phyloP scores from a whole-genome alignment of 2,888 invertebrate genomes.

The Apodemia mormo region DNA sequence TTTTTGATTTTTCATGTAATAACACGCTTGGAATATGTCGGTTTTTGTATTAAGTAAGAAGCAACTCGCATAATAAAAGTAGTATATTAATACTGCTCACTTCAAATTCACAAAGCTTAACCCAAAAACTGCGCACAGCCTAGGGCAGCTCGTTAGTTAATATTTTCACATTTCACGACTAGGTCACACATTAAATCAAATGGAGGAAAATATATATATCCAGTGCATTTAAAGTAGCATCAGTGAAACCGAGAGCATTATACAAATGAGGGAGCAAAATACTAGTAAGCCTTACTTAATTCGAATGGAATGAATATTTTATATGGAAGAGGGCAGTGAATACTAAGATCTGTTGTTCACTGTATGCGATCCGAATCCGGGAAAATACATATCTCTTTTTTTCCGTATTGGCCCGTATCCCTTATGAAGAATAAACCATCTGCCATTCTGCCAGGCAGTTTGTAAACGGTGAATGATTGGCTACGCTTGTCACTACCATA shows the following conservation, averaged over 20 bases:
- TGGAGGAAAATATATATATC: constrained; percentile 29
- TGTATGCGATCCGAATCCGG: too few species aligned
- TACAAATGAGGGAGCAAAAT: constrained; percentile 42
- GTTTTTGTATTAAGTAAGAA: too few species aligned
- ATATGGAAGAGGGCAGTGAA: constrained; percentile 60
- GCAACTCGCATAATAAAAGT: not conserved
- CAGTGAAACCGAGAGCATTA: constrained; percentile 38
- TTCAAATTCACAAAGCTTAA: not conserved
- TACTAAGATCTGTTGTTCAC: constrained; percentile 13
- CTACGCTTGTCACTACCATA: too few species aligned
- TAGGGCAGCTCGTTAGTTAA: constrained; percentile 2
- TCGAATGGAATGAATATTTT: constrained; percentile 56
- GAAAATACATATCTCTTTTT: too few species aligned
- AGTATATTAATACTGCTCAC: not conserved
- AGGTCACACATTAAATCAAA: constrained; percentile 11
- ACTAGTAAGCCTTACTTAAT: constrained; percentile 44
- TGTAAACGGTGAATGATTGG: too few species aligned
- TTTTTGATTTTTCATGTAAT: too few species aligned
- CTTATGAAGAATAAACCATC: too few species aligned
- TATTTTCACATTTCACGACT: not conserved
- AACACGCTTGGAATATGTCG: too few species aligned
- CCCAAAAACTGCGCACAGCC: not conserved
- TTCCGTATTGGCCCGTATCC: too few species aligned
- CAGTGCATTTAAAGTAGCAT: constrained; percentile 37
- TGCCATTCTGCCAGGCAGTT: too few species aligned